Evolutionary conservation across 1,140 invertebrate genomes (phyloP).

Genomic region (Hestina assimilis): DNA sequence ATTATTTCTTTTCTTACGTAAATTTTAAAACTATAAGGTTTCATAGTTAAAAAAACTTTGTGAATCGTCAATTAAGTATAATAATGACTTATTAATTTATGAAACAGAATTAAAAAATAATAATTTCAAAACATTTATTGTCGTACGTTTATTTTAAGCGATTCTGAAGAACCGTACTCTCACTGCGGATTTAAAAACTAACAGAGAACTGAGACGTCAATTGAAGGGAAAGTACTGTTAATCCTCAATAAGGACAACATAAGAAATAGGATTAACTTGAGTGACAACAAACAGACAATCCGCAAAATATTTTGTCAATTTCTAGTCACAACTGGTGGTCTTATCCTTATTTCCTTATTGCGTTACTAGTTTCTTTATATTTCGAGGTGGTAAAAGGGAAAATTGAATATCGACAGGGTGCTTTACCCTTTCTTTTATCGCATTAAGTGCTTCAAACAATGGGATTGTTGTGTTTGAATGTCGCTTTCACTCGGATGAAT

Average conservation of each 20-base stretch:
- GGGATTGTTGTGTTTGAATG: conserved; percentile 38
- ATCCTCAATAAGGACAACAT: conserved; percentile 28
- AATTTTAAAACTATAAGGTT: too few species aligned
- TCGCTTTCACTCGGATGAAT: conserved; percentile 54
- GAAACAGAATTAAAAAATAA: neutral
- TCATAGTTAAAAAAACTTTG: too few species aligned
- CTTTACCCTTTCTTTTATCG: conserved; percentile 36
- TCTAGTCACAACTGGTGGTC: conserved; percentile 62
- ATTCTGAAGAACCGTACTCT: neutral
- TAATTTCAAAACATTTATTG: too few species aligned
- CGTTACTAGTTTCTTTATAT: conserved; percentile 46
- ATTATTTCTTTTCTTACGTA: too few species aligned
- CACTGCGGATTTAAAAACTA: conserved; percentile 7
- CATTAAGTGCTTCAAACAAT: conserved; percentile 32
- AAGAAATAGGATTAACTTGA: conserved; percentile 45
- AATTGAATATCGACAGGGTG: conserved; percentile 65
- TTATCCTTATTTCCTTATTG: conserved; percentile 39
- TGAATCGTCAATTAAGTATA: too few species aligned
- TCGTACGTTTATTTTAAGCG: neutral
- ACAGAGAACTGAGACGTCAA: conserved; percentile 25
- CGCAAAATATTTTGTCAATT: conserved; percentile 73
- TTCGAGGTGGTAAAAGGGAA: conserved; percentile 45
- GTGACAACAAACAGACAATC: conserved; percentile 48
- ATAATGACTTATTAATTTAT: neutral
- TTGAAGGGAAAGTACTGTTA: conserved; percentile 25